Evolutionary conservation across 1,140 invertebrate species (phyloP).

Genomic region (Drosophila grimshawi): DNA sequence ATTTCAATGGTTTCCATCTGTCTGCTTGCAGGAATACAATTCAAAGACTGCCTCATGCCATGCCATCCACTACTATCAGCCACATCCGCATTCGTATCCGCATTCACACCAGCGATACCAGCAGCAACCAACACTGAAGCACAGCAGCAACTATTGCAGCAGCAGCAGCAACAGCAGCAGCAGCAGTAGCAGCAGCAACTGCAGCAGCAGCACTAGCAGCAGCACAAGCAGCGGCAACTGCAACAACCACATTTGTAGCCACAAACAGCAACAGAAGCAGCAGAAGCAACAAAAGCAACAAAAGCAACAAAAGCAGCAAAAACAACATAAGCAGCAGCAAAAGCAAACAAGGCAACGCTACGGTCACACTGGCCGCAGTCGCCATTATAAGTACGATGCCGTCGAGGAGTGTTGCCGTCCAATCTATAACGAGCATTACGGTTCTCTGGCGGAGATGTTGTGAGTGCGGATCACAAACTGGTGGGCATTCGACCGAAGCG

Average conservation of each 20-base stretch:
- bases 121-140: constrained; percentile 22
- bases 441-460: constrained; percentile 72
- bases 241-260: constrained; percentile 39
- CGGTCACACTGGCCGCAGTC: constrained; percentile 44
- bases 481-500: constrained; percentile 48
- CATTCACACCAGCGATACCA: constrained; percentile 18
- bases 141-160: constrained; percentile 43
- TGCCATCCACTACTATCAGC: constrained; percentile 80
- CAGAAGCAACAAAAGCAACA: background rate
- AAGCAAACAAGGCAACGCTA: constrained; percentile 41
- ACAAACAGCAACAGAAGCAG: constrained; percentile 11
- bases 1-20: constrained; percentile 1
- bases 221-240: background rate
- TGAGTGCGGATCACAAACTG: constrained; percentile 38
- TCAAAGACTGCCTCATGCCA: constrained; percentile 84
- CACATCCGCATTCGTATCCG: constrained; percentile 42
- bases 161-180: constrained; percentile 11
- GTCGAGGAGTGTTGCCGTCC: constrained; percentile 78
- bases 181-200: constrained; percentile 2
- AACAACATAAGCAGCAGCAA: constrained; percentile 21
- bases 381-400: constrained; percentile 70
- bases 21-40: constrained; percentile 76
- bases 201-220: constrained; percentile 15
- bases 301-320: constrained; percentile 2
- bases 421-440: constrained; percentile 73